Evolutionary conservation across 2,888 invertebrate genomes (phyloP).

Genomic region (Rhingia rostrata): DNA sequence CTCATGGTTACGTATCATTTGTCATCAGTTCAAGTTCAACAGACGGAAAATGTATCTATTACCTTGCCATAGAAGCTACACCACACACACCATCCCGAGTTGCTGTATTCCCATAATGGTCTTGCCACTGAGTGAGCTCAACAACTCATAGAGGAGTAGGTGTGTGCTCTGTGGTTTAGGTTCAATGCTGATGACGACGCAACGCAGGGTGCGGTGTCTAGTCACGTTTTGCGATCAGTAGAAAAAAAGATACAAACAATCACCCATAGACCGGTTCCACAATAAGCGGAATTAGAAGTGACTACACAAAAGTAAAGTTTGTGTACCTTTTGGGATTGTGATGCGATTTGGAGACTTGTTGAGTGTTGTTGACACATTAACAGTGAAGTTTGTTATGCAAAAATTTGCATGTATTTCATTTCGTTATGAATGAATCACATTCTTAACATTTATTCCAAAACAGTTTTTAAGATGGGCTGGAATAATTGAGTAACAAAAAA

Average conservation of each 20-base stretch:
- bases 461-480: too few relatives aligned
- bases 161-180: background rate
- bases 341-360: too few relatives aligned
- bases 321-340: too few relatives aligned
- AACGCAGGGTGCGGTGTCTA: constrained; percentile 23
- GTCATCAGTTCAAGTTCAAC: constrained; percentile 64
- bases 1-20: constrained; percentile 51
- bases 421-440: too few relatives aligned
- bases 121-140: constrained; percentile 4
- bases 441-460: too few relatives aligned
- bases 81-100: background rate
- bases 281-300: background rate
- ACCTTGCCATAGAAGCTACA: background rate
- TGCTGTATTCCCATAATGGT: background rate
- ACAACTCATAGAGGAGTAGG: background rate
- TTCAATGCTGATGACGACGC: constrained; percentile 15
- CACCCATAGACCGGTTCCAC: constrained; percentile 32
- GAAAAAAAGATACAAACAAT: background rate
- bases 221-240: constrained; percentile 50
- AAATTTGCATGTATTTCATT: too few relatives aligned
- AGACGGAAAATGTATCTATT: constrained; percentile 45
- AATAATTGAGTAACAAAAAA: too few relatives aligned
- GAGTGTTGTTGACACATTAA: too few relatives aligned
- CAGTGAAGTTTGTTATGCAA: too few relatives aligned
- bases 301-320: background rate